These are phyloP conservation scores for Indicator maculatus DNA, from an alignment of 2,113 vertebrate genomes.

Conservation along the genomic window DNA sequence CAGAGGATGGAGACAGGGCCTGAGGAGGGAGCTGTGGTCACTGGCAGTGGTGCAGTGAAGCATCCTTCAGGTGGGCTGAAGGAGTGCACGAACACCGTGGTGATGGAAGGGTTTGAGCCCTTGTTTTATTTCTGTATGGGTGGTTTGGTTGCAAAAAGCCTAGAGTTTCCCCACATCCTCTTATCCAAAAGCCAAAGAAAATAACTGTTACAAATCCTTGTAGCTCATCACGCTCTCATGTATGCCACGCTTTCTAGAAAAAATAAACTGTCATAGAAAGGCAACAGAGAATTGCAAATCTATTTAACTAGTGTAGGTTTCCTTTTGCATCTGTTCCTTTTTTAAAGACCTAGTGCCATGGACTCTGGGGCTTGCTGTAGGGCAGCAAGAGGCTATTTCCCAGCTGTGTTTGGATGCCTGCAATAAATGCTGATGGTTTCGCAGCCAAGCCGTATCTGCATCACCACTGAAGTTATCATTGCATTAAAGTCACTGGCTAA, in stretches of 20 bases:
- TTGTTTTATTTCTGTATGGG: not conserved
- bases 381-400: not conserved
- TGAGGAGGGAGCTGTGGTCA: rapidly evolving
- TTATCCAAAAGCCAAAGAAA: not conserved
- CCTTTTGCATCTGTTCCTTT: not conserved
- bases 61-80: not conserved
- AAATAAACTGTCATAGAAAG: not conserved
- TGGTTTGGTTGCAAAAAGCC: not conserved
- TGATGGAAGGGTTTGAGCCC: not conserved
- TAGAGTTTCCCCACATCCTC: not conserved
- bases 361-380: not conserved
- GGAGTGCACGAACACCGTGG: rapidly evolving
- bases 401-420: not conserved
- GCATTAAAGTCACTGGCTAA: not conserved
- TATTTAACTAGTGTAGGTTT: not conserved
- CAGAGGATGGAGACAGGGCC: not conserved
- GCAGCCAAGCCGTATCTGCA: not conserved
- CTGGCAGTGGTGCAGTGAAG: not conserved
- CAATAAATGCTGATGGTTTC: not conserved
- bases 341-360: not conserved
- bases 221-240: not conserved
- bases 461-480: not conserved
- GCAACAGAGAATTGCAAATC: not conserved
- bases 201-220: not conserved
- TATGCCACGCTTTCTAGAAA: not conserved